Base-by-base conservation (phyloP, 2,888 invertebrate genomes). In the Zonitis immaculata region DNA sequence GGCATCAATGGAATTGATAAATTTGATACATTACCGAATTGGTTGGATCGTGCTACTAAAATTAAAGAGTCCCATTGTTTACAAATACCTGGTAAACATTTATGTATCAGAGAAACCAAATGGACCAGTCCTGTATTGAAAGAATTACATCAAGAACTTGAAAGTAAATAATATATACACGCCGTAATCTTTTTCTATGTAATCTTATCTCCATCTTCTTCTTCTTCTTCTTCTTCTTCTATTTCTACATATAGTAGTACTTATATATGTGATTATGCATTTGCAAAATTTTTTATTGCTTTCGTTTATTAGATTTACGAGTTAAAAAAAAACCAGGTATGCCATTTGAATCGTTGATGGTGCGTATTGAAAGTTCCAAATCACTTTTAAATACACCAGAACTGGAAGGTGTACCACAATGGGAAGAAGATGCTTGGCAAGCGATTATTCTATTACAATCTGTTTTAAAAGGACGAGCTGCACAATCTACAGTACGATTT, bases 401-500 rank as follows among this genome's bases (percentile, higher is more conserved):
- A 60, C 64, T 72, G 7, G 71, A 69, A 26, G 66, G 64, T 3
- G 60, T 67, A 22, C 64, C 71, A 6, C 69, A 71, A 27, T 49
- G 59, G 6, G 75, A 77, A 53, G 79, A 80, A 48, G 71, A 77
- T 11, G 63, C 73, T 42, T 78, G 81, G 60, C 76, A 86, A 71
- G 78, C 83, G 3, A 77, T 82, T 25, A 74, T 86, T 32, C 73
- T 82, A 58, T 67, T 89, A 49, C 88, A 89, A 69, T 83, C 82
- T 67, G 74, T 87, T 25, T 76, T 90, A 1, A 76, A 85, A 57
- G 90, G 89, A 1, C 76, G 89, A 16, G 87, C 88, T 6, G 80
- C 86, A 12, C 89, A 90, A 74, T 83, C 79, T 61, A 74, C 87
- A 80, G 87, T 87, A 73, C 70, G 69, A 51, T 6, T 32, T 20